Percentiles rank a stretch among this genome's conserved stretches.
phyloP scores from a whole-genome alignment of 2,888 invertebrate species.

The Oscheius sp. region DNA sequence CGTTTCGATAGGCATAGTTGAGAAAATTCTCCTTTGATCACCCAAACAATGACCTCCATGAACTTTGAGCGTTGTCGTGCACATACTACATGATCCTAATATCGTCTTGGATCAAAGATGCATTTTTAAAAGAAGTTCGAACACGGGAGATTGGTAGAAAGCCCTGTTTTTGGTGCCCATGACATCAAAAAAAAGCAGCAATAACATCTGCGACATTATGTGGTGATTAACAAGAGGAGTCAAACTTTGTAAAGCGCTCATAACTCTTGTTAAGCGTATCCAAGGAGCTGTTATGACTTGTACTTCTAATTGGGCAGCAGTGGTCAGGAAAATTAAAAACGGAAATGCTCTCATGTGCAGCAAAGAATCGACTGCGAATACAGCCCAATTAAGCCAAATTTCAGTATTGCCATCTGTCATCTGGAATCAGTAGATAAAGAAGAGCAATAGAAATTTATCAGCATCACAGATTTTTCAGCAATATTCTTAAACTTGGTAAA shows the following conservation, averaged over 20 bases:
- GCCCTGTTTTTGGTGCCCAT: too few species aligned
- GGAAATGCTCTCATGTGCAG: conserved; percentile 29
- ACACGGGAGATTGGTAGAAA: too few species aligned
- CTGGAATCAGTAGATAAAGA: background rate
- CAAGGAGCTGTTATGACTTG: background rate
- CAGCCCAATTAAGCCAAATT: conserved; percentile 26
- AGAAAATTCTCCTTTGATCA: too few species aligned
- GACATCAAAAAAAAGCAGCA: background rate
- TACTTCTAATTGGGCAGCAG: conserved; percentile 28
- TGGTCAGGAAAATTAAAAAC: conserved; percentile 37
- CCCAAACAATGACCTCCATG: too few species aligned
- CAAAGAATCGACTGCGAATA: conserved; percentile 2
- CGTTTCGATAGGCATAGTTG: too few species aligned
- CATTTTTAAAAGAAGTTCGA: too few species aligned
- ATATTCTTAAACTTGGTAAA: conserved; percentile 16
- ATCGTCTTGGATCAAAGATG: too few species aligned
- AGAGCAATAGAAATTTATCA: conserved; percentile 23
- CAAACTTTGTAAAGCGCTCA: background rate
- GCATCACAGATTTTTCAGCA: conserved; percentile 33
- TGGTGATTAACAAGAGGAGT: background rate
- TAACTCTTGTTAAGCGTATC: background rate
- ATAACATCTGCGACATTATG: background rate
- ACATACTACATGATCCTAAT: too few species aligned
- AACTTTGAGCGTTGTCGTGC: too few species aligned
- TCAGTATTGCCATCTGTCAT: background rate